Evolutionary conservation across 2,113 vertebrate species (phyloP).

Genomic region (Cochlearius cochlearius): DNA sequence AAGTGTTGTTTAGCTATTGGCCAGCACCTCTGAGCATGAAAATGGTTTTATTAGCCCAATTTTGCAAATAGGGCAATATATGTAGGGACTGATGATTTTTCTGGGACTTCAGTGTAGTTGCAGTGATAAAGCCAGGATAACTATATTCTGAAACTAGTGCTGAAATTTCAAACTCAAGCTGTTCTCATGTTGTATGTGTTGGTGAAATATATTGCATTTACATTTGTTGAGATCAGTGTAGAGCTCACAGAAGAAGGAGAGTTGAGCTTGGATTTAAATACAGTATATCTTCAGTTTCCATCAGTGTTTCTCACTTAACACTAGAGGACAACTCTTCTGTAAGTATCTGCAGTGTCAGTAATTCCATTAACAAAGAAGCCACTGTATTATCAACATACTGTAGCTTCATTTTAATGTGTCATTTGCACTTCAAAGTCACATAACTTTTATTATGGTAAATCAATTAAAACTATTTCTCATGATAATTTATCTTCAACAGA

Average conservation of each 20-base stretch:
- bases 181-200: neutral
- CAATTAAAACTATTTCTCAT: constrained; percentile 87
- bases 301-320: constrained; percentile 72
- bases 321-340: constrained; percentile 68
- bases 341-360: constrained; percentile 79
- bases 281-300: constrained; percentile 53
- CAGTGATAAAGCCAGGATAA: neutral
- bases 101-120: neutral
- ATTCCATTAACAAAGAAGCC: constrained; percentile 80
- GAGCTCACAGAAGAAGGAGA: neutral
- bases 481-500: constrained; percentile 83
- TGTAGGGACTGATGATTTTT: neutral
- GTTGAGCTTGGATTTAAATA: constrained; percentile 60
- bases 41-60: neutral
- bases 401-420: constrained; percentile 84
- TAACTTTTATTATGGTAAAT: constrained; percentile 86
- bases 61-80: neutral
- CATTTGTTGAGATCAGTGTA: neutral
- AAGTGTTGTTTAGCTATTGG: neutral
- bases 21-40: neutral
- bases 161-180: neutral
- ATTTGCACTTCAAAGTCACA: constrained; percentile 86
- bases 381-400: constrained; percentile 82
- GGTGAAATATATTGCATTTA: neutral
- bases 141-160: neutral